Evolutionary conservation across 1,140 invertebrate genomes (phyloP).

Genomic region (Magallana angulata): DNA sequence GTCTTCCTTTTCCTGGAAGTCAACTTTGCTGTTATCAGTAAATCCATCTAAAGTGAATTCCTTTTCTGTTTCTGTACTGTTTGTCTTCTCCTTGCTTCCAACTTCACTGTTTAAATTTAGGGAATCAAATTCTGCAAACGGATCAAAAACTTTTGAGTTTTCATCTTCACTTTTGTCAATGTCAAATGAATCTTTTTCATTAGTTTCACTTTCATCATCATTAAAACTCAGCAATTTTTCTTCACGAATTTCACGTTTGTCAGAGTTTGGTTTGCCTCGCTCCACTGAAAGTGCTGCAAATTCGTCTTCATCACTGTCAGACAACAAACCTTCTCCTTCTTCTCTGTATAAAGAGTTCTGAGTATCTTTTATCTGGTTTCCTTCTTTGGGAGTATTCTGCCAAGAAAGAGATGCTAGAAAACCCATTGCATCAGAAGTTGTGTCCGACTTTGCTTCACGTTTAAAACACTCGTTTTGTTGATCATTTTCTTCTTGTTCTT

Average conservation of each 20-base stretch:
- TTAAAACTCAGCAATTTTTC: slow-evolving; percentile 50
- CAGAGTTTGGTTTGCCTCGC: slow-evolving; percentile 30
- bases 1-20: not conserved
- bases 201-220: not conserved
- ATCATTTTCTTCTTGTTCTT: not conserved
- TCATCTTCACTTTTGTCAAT: slow-evolving; percentile 52
- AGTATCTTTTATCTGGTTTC: slow-evolving; percentile 30
- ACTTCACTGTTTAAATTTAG: not conserved
- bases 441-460: slow-evolving; percentile 41
- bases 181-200: not conserved
- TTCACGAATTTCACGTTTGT: slow-evolving; percentile 46
- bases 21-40: not conserved
- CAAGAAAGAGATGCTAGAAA: slow-evolving; percentile 74
- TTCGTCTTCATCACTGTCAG: slow-evolving; percentile 70
- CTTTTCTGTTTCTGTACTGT: not conserved
- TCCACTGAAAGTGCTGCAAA: slow-evolving; percentile 68
- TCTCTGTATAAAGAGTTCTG: slow-evolving; percentile 33
- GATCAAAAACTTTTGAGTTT: slow-evolving; percentile 61
- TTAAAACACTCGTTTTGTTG: not conserved
- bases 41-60: slow-evolving; percentile 8
- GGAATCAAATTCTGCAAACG: slow-evolving; percentile 59
- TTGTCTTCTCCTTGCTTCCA: not conserved
- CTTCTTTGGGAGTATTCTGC: slow-evolving; percentile 51
- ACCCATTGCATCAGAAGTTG: slow-evolving; percentile 49
- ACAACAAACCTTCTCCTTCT: slow-evolving; percentile 20